Percentiles rank a stretch among this genome's conserved stretches.
phyloP scores from a whole-genome alignment of 2,797 vertebrate genomes.

The Enteromius treurensis region DNA sequence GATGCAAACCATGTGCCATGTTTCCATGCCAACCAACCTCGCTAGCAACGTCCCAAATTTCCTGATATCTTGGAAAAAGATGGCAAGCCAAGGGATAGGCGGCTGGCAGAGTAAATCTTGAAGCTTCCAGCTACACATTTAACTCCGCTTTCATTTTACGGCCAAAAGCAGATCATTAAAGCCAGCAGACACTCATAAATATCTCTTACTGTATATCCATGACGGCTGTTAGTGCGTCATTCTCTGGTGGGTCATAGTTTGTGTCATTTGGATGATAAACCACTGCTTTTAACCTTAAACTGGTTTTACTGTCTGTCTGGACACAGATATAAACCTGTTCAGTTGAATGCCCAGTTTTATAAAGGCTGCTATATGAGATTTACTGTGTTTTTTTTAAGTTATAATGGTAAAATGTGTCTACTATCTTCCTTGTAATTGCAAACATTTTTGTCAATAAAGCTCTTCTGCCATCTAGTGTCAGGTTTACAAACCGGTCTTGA shows the following conservation, averaged over 20 bases:
- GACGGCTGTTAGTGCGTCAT: not conserved
- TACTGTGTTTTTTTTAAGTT: not conserved
- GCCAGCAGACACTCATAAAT: not conserved
- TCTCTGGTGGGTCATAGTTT: not conserved
- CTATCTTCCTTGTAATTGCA: constrained; percentile 1
- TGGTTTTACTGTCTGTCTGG: not conserved
- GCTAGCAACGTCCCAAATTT: constrained; percentile 66
- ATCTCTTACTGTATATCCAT: not conserved
- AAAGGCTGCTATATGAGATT: not conserved
- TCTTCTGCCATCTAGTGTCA: constrained; percentile 75
- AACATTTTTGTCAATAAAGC: constrained; percentile 5
- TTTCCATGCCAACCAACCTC: constrained; percentile 76
- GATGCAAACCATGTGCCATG: constrained; percentile 67
- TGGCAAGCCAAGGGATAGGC: constrained; percentile 51
- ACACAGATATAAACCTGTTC: not conserved
- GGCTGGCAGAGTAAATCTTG: constrained; percentile 55
- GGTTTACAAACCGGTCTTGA: not conserved
- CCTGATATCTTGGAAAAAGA: constrained; percentile 68
- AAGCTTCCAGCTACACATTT: not conserved
- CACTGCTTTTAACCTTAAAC: constrained; percentile 10
- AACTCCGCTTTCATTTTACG: not conserved
- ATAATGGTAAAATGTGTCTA: not conserved
- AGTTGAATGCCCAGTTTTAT: too few species aligned
- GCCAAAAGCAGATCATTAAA: not conserved
- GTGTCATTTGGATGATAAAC: not conserved